phyloP scores from a whole-genome alignment of 2,113 vertebrate species.

The Archilochus colubris region DNA sequence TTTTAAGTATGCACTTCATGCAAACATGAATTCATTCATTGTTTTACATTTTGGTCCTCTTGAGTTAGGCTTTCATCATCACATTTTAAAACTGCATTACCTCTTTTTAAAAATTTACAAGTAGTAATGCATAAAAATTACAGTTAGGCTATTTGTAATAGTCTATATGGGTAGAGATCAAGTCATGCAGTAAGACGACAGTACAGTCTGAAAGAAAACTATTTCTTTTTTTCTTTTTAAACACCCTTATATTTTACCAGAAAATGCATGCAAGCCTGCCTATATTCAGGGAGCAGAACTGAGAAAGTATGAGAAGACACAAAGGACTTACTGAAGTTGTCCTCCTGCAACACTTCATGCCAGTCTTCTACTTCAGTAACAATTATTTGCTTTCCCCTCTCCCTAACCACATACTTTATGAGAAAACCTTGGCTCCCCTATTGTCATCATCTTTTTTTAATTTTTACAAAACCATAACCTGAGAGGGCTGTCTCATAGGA shows the following conservation, averaged over 20 bases:
- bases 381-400: background rate
- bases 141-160: background rate
- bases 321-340: background rate
- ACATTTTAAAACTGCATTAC: background rate
- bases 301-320: background rate
- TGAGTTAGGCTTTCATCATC: background rate
- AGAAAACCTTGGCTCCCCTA: background rate
- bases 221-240: background rate
- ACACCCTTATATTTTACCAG: background rate
- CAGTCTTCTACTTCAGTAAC: background rate
- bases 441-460: background rate
- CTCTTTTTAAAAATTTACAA: background rate
- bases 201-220: background rate
- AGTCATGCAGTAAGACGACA: background rate
- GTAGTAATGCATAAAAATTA: background rate
- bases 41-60: background rate
- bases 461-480: background rate
- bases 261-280: background rate
- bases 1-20: background rate
- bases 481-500: background rate
- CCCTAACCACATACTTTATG: background rate
- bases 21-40: background rate
- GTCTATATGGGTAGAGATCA: background rate
- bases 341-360: accelerated
- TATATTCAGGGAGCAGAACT: background rate